Base-by-base conservation (phyloP, 2,888 invertebrate genomes). In the Temnothorax rugatulus region DNA sequence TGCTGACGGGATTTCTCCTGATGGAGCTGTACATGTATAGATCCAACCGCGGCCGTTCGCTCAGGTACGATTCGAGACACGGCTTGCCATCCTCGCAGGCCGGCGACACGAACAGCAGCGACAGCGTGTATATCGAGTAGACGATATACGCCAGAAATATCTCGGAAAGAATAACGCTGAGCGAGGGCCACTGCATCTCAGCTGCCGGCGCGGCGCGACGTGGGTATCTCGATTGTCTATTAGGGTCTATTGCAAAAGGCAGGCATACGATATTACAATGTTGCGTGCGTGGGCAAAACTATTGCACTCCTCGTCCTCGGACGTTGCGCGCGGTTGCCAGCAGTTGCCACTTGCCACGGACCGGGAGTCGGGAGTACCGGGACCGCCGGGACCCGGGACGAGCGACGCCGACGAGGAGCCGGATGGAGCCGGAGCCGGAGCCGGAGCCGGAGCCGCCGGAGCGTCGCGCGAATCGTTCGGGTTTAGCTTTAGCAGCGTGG, bases 111-210 rank as follows among this genome's bases (percentile, higher is more conserved):
- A 97, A 98, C 89, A 98, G 96, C 93, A 96, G 96, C 81, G 96
- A 96, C 94, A 98, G 95, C 90, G 96, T 97, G 96, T 97, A 98
- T 94, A 98, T 97, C 79, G 97, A 97, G 94, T 97, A 96, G 54
- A 96, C 94, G 84, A 97, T 96, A 94, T 97, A 97, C 18, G 95
- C 96, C 64, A 97, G 94, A 95, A 98, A 97, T 90, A 97, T 94
- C 91, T 96, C 95, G 83, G 96, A 96, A 88, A 97, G 91, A 89
- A 97, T 95, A 73, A 96, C 95, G 88, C 96, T 96, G 91, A 97
- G 95, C 54, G 97, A 97, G 9, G 95, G 95, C 82, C 92, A 90
- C 76, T 89, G 91, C 93, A 94, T 94, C 34, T 91, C 92, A 13
- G 18, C 34, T 13, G 0, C 7, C 34, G 4, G 15, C 25, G 25